phyloP scores from a whole-genome alignment of 2,888 invertebrate species.

The Sinodicranocentrus sp. region DNA sequence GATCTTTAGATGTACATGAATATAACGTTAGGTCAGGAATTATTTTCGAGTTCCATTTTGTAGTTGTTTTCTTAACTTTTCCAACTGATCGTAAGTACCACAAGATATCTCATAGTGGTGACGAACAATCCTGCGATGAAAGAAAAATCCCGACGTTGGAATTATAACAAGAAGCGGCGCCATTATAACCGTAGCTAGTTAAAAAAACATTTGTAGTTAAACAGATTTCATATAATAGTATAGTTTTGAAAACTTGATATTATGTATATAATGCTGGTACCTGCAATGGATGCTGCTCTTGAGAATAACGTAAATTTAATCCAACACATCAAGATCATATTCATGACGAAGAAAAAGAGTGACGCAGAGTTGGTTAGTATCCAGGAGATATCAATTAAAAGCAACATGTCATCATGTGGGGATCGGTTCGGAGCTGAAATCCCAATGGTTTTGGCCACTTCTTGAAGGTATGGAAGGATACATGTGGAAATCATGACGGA shows the following conservation, averaged over 20 bases:
- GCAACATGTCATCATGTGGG: conserved; percentile 71
- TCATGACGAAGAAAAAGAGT: conserved; percentile 72
- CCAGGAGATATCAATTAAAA: conserved; percentile 71
- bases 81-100: too few relatives aligned
- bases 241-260: background rate
- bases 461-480: conserved; percentile 62
- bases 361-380: conserved; percentile 70
- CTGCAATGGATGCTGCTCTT: conserved; percentile 45
- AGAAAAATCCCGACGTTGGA: conserved; percentile 70
- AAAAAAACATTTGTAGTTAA: background rate
- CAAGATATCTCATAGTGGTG: too few relatives aligned
- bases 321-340: conserved; percentile 72
- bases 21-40: too few relatives aligned
- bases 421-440: conserved; percentile 54
- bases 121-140: conserved; percentile 63
- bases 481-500: conserved; percentile 67
- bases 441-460: conserved; percentile 68
- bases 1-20: too few relatives aligned
- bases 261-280: background rate
- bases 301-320: conserved; percentile 71
- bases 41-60: too few relatives aligned
- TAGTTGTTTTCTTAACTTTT: too few relatives aligned
- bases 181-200: conserved; percentile 64
- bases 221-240: too few relatives aligned
- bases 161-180: conserved; percentile 70